phyloP scores from a whole-genome alignment of 1,140 invertebrate species.

The Vollenhovia emeryi region DNA sequence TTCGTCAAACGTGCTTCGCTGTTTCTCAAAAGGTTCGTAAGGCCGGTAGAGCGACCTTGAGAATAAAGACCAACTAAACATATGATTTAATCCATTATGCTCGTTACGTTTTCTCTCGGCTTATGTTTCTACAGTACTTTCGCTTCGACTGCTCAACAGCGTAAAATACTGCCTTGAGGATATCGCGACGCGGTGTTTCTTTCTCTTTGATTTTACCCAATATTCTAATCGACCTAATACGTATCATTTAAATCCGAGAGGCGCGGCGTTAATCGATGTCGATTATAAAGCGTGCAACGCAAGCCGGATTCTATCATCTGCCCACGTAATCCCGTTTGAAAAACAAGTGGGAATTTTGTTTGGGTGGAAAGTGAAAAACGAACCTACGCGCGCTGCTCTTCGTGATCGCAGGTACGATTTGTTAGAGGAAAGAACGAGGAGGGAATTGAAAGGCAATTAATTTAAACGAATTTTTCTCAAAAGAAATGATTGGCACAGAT shows the following conservation, averaged over 20 bases:
- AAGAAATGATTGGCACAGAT: too few species aligned
- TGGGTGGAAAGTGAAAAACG: conserved; percentile 36
- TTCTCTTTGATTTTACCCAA: background rate
- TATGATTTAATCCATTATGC: conserved; percentile 40
- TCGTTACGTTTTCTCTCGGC: background rate
- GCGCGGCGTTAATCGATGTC: conserved; percentile 12
- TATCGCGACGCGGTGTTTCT: background rate
- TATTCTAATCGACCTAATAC: conserved; percentile 26
- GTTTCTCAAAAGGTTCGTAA: conserved; percentile 39
- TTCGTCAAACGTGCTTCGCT: conserved; percentile 8
- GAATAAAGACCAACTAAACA: conserved; percentile 36
- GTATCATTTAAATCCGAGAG: conserved; percentile 40
- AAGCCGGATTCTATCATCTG: conserved; percentile 9
- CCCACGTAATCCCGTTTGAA: conserved; percentile 28
- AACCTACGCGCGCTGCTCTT: background rate
- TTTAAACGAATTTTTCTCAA: background rate
- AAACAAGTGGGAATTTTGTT: conserved; percentile 32
- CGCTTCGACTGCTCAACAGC: background rate
- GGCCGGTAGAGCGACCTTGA: conserved; percentile 36
- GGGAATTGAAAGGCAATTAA: background rate
- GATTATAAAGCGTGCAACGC: conserved; percentile 27
- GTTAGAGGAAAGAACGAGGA: background rate
- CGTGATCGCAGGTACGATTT: background rate
- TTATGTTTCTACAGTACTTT: conserved; percentile 23
- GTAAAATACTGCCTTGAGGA: background rate